Evolutionary conservation across 1,140 invertebrate genomes (phyloP), one percentile per base, ranked within the genome.

Genomic region (Bilobella aurantiaca): DNA sequence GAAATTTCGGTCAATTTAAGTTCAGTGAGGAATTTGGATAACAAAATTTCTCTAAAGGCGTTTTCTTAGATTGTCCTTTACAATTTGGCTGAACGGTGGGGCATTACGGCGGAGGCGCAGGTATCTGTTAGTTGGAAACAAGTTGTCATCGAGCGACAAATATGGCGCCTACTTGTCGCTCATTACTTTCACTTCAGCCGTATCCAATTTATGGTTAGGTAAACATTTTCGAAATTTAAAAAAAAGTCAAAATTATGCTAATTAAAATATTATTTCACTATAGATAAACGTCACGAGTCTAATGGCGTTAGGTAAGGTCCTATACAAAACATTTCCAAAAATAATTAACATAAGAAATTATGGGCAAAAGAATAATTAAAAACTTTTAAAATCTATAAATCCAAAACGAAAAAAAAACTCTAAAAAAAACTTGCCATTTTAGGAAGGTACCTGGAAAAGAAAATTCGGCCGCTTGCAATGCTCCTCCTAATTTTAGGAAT

Each of bases 161-260:
- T 57, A 1, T 62, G 59, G 60, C 27, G 65, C 37, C 16, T 67
- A 14, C 47, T 62, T 14, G 49, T 63, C 16, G 65, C 65, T 29
- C 65, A 62, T 29, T 67, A 62, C 23, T 67, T 67, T 34, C 59
- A 67, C 58, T 62, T 62, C 29, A 23, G 14, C 14, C 46, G 25
- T 23, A 2, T 67, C 2, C 46, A 14, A 1, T 12, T 62, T 2
- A 63, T 56, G 28, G 16, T 67, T 23, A n/a, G n/a, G n/a, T n/a
- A n/a, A n/a, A n/a, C n/a, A n/a, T n/a, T n/a, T n/a, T n/a, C n/a
- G n/a, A n/a, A n/a, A n/a, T n/a, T n/a, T n/a, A n/a, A n/a, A n/a
- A n/a, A n/a, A n/a, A n/a, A n/a, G n/a, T n/a, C n/a, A n/a, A n/a
- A n/a, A n/a, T n/a, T n/a, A n/a, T n/a, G n/a, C n/a, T n/a, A n/a